Evolutionary conservation across 2,797 vertebrate species (phyloP).

Genomic region (Peromyscus melanophrys): DNA sequence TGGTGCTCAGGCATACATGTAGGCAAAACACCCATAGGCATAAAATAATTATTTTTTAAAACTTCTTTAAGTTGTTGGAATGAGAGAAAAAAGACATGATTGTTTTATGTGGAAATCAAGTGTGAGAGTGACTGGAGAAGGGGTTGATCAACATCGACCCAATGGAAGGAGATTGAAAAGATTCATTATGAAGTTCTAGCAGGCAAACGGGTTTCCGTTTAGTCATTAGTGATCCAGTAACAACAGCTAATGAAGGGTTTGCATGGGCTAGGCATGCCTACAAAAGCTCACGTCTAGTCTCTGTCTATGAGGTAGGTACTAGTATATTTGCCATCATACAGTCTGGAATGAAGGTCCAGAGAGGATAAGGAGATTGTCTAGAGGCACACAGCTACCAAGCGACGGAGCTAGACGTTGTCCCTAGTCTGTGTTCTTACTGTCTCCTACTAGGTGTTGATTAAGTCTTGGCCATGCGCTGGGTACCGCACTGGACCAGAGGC

Average conservation of each 20-base stretch:
- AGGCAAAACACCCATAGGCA: neutral
- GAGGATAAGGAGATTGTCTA: neutral
- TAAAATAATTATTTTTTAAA: neutral
- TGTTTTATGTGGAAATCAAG: constrained; percentile 75
- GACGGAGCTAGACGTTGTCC: neutral
- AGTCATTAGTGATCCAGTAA: neutral
- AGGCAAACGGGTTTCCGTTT: constrained; percentile 8
- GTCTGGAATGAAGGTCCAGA: neutral
- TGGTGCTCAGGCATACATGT: neutral
- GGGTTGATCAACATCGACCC: constrained; percentile 63
- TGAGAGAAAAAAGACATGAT: neutral
- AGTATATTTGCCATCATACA: neutral
- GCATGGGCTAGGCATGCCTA: neutral
- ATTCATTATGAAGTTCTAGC: neutral
- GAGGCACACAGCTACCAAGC: constrained; percentile 41
- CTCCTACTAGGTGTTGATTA: neutral
- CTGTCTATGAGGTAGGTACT: neutral
- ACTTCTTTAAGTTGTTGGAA: constrained; percentile 48
- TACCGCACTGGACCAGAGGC: neutral
- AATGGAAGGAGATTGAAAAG: constrained; percentile 23
- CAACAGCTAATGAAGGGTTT: neutral
- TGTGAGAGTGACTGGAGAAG: constrained; percentile 70
- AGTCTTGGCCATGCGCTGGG: neutral
- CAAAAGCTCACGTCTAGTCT: neutral
- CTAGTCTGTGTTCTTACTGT: neutral